Base-by-base conservation (phyloP, 2,888 invertebrate genomes). In the Odontomyia ornata region DNA sequence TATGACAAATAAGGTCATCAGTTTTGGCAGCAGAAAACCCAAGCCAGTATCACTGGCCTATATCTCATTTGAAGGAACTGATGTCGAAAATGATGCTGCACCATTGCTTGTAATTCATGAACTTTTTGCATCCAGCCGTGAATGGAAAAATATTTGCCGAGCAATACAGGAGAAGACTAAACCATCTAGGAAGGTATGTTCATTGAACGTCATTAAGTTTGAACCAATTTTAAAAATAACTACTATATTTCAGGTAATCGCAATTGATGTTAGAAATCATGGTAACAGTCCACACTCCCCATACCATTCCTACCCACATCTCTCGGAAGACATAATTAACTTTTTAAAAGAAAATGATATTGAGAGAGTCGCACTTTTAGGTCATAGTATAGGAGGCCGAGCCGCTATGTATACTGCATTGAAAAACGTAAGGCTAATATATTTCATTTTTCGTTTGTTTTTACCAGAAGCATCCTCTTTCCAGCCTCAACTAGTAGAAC, bases 351-450 rank as follows among this genome's bases (percentile, higher is more conserved):
- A 91, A 80, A 85, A 92, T 64, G 88, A 89, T 21, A 88, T 95
- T 62, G 84, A 89, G 0, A 91, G 91, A 84, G 90, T 91, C 1
- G 88, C 91, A 2, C 83, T 96, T 21, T 85, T 98, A 82, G 98
- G 98, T 0, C 98, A 98, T 85, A 97, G 97, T 81, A 96, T 98
- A 96, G 98, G 98, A 25, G 98, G 98, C 15, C 91, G 96, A 79
- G 91, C 94, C 7, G 93, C 93, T 82, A 97, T 98, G 97, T 90
- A 91, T 76, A 88, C 95, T 76, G 93, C 97, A 56, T 88, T 97
- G 69, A 89, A 89, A 84, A 89, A 91, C 87, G 93, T 93, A 87
- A 81, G 86, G 36, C 36, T 36, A 5, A n/a, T n/a, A n/a, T 82
- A 25, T 5, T 69, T 25, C 7, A 60, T 7, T n/a, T n/a, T n/a